Conservation (phyloP, 2,888 invertebrate species). For the Rhabditophanes sp. region DNA sequence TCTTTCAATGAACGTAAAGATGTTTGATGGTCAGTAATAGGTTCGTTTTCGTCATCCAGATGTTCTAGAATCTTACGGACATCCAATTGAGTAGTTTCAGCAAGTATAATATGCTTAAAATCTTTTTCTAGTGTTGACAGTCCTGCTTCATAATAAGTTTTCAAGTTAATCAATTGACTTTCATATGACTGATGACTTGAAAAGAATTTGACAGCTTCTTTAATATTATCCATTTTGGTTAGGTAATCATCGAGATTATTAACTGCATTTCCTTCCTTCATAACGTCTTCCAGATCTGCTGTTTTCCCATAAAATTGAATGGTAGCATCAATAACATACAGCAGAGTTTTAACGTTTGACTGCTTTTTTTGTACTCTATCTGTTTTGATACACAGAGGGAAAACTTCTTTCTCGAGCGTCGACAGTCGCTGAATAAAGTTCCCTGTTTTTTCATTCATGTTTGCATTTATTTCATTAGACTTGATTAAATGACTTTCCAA, state of each 20-base stretch:
- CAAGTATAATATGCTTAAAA: slow-evolving; percentile 24
- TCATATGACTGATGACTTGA: slow-evolving; percentile 18
- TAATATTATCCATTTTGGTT: slow-evolving; percentile 38
- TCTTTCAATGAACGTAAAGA: slow-evolving; percentile 10
- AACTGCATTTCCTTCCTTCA: slow-evolving; percentile 18
- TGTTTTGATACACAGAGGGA: too few species aligned
- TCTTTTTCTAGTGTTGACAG: slow-evolving; percentile 31
- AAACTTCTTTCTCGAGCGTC: too few species aligned
- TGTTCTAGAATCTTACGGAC: slow-evolving; percentile 16
- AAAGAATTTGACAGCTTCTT: slow-evolving; percentile 24
- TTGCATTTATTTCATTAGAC: too few species aligned
- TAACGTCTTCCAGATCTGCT: slow-evolving; percentile 60
- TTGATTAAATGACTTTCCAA: too few species aligned
- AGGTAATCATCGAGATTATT: slow-evolving; percentile 22
- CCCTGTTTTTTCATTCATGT: too few species aligned
- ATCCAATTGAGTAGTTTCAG: slow-evolving; percentile 14
- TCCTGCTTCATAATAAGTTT: slow-evolving; percentile 24
- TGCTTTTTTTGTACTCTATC: too few species aligned
- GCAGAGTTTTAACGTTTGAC: slow-evolving; percentile 76
- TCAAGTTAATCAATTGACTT: slow-evolving; percentile 17
- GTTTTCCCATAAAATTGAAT: slow-evolving; percentile 87
- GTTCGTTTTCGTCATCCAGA: slow-evolving; percentile 22
- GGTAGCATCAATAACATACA: slow-evolving; percentile 74
- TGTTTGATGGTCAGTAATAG: neutral
- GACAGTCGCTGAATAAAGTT: too few species aligned